Conservation (phyloP, 37 sponge, comb jelly and placozoan species). For the Axinella damicornis region DNA sequence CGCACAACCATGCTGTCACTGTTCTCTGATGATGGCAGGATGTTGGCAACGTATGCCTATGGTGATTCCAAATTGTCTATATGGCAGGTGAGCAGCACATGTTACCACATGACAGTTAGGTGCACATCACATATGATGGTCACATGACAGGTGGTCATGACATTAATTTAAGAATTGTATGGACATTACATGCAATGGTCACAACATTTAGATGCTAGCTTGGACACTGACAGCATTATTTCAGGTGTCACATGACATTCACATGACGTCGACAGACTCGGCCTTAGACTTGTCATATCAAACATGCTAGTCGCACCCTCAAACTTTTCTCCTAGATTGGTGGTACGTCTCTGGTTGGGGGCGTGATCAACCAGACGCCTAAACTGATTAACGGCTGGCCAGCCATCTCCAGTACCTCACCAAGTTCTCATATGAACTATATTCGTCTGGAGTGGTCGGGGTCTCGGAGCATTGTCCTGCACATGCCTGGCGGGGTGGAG, state of each 20-base stretch:
- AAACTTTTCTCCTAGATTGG: too few relatives aligned
- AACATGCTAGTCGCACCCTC: too few relatives aligned
- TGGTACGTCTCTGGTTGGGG: constrained; percentile 58
- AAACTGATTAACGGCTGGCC: constrained; percentile 78
- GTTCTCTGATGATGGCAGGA: constrained; percentile 92
- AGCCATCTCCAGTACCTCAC: constrained; percentile 37
- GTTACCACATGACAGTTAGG: too few relatives aligned
- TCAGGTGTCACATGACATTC: too few relatives aligned
- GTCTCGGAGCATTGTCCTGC: constrained; percentile 48
- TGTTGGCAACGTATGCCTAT: constrained; percentile 82
- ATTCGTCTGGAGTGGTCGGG: constrained; percentile 74
- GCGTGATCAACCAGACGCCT: constrained; percentile 39
- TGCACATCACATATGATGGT: too few relatives aligned
- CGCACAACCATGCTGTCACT: constrained; percentile 86
- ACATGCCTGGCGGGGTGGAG: constrained; percentile 71
- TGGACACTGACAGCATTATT: too few relatives aligned
- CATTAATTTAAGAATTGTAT: too few relatives aligned
- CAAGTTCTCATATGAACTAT: constrained; percentile 17
- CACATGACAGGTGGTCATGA: too few relatives aligned
- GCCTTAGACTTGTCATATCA: too few relatives aligned
- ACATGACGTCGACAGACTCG: too few relatives aligned
- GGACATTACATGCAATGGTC: too few relatives aligned
- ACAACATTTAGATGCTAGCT: too few relatives aligned
- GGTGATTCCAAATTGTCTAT: constrained; percentile 79
- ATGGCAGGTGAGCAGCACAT: constrained; percentile 96